Percentiles rank a stretch among this genome's conserved stretches.
phyloP scores from a whole-genome alignment of 2,797 vertebrate genomes.

The Pipistrellus nathusii region DNA sequence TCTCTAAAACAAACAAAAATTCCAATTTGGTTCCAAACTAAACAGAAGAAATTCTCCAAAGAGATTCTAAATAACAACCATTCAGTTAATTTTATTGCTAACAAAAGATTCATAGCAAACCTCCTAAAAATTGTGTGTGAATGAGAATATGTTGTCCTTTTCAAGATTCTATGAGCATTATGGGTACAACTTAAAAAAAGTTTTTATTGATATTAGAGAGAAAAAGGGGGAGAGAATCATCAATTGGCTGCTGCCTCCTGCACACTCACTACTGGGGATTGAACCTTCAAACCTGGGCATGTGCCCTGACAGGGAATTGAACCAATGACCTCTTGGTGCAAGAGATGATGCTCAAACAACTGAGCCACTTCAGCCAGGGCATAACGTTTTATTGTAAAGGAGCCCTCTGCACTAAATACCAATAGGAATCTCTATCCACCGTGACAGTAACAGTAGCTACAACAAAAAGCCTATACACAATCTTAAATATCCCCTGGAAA shows the following conservation, averaged over 20 bases:
- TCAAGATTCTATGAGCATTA: neutral
- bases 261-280: neutral
- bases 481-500: neutral
- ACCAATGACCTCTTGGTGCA: neutral
- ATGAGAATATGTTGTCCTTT: neutral
- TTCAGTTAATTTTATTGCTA: slow-evolving; percentile 15
- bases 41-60: slow-evolving; percentile 33
- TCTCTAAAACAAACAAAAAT: slow-evolving; percentile 50
- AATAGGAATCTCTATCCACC: neutral
- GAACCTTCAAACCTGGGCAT: neutral
- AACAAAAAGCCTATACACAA: neutral
- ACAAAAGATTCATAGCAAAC: slow-evolving; percentile 1
- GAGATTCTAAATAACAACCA: neutral
- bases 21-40: neutral
- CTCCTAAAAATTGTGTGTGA: neutral
- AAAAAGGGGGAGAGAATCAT: neutral
- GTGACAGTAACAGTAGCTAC: neutral
- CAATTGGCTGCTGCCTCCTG: neutral
- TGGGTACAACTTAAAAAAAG: neutral
- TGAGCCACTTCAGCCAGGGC: neutral
- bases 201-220: neutral
- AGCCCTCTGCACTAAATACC: neutral
- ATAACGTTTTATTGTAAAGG: neutral
- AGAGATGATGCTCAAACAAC: neutral
- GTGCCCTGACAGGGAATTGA: neutral